These are phyloP conservation scores for Hypanus sabinus DNA, from an alignment of 2,113 vertebrate genomes.

Conservation along the genomic window DNA sequence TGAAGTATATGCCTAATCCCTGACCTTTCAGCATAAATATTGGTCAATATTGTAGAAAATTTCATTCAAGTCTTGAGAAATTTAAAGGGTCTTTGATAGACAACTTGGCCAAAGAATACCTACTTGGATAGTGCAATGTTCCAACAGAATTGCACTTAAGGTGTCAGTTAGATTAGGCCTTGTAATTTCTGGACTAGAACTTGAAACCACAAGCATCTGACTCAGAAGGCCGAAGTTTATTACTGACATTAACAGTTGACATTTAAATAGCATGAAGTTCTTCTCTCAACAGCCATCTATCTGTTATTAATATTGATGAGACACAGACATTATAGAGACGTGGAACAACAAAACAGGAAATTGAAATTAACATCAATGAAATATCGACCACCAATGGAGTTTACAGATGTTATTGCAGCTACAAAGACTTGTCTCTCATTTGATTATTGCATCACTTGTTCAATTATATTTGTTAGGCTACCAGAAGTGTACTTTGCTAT, in stretches of 20 bases:
- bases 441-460: not conserved
- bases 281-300: not conserved
- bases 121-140: too few species aligned
- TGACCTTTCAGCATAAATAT: not conserved
- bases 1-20: not conserved
- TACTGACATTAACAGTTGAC: not conserved
- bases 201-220: not conserved
- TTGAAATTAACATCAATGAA: too few species aligned
- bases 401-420: not conserved
- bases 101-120: not conserved
- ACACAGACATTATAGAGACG: not conserved
- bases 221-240: not conserved
- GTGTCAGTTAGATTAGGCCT: not conserved
- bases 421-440: not conserved
- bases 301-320: not conserved
- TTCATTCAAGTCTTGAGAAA: not conserved
- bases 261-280: not conserved
- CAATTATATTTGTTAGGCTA: not conserved
- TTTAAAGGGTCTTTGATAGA: not conserved
- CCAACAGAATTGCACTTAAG: not conserved
- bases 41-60: not conserved
- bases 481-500: not conserved
- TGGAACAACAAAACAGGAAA: not conserved
- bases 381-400: not conserved
- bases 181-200: not conserved